phyloP scores from a whole-genome alignment of 64 coral and sea anemone species.

The Acropora tenuis region DNA sequence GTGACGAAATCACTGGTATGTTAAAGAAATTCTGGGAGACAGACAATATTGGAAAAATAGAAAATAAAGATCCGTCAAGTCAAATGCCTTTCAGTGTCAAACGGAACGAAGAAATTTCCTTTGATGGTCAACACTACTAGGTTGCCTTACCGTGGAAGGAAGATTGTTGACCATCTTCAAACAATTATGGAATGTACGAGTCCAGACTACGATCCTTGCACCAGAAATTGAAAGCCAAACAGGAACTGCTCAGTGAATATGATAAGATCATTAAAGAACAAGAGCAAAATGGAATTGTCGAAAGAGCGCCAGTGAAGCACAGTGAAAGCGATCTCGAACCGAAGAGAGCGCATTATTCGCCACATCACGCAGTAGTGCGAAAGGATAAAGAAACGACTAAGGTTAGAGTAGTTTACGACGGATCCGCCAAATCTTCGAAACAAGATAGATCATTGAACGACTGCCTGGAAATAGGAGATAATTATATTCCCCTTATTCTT shows the following conservation, averaged over 20 bases:
- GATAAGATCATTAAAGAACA: constrained; percentile 58
- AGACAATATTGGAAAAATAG: not conserved
- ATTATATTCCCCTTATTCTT: not conserved
- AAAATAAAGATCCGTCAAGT: not conserved
- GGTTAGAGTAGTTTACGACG: constrained; percentile 31
- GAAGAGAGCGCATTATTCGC: not conserved
- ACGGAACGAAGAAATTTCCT: constrained; percentile 34
- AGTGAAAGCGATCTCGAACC: not conserved
- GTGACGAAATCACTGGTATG: not conserved
- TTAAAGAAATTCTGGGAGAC: constrained; percentile 10
- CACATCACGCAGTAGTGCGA: constrained; percentile 7
- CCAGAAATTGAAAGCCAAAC: not conserved
- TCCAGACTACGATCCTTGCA: not conserved
- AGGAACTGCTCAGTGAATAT: constrained; percentile 21
- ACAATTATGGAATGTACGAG: no score
- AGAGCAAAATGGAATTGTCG: constrained; percentile 1
- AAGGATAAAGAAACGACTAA: constrained; percentile 13
- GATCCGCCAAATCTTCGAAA: constrained; percentile 23
- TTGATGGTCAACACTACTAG: constrained; percentile 54
- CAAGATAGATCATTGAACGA: constrained; percentile 34
- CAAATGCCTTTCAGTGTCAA: constrained; percentile 12
- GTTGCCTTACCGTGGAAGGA: constrained; percentile 69
- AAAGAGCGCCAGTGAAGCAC: not conserved
- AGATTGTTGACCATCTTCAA: no score
- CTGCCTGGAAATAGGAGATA: constrained; percentile 34